phyloP scores from a whole-genome alignment of 1,140 invertebrate species.

The Diprion similis region DNA sequence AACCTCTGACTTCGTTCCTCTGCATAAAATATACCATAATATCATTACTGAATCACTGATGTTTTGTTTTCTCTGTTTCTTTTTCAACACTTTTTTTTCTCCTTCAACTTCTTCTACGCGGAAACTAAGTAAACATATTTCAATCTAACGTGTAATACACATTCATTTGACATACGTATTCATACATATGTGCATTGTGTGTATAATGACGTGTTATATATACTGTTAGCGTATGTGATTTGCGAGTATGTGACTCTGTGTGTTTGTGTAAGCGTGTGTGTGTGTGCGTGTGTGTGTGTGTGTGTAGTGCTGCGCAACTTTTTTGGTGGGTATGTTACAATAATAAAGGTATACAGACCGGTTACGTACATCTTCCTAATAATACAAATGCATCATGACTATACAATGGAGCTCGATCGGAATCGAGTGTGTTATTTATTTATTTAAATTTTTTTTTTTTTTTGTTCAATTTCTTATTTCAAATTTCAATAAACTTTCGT shows the following conservation, averaged over 20 bases:
- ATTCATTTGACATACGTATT: too few species aligned
- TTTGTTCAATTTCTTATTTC: constrained; percentile 19
- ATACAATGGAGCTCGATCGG: constrained; percentile 30
- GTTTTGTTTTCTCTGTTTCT: constrained; percentile 1
- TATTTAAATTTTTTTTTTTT: constrained; percentile 13
- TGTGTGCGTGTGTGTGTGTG: neutral
- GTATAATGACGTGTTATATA: too few species aligned
- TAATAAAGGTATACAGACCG: neutral
- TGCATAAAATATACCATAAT: neutral
- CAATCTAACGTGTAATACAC: too few species aligned
- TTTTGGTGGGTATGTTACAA: too few species aligned
- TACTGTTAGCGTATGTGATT: too few species aligned
- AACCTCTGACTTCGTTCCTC: constrained; percentile 3
- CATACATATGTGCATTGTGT: too few species aligned
- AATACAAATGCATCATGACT: constrained; percentile 36
- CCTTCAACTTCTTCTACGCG: neutral
- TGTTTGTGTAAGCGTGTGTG: too few species aligned
- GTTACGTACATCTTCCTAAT: constrained; percentile 25
- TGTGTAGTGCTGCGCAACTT: too few species aligned
- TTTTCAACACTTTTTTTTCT: neutral
- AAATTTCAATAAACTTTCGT: constrained; percentile 6
- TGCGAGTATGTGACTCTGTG: too few species aligned
- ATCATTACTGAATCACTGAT: neutral
- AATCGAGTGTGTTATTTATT: constrained; percentile 18
- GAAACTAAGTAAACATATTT: constrained; percentile 9